These are phyloP conservation scores for Gracilinanus agilis DNA, from an alignment of 2,113 vertebrate species.

Conservation along the genomic window DNA sequence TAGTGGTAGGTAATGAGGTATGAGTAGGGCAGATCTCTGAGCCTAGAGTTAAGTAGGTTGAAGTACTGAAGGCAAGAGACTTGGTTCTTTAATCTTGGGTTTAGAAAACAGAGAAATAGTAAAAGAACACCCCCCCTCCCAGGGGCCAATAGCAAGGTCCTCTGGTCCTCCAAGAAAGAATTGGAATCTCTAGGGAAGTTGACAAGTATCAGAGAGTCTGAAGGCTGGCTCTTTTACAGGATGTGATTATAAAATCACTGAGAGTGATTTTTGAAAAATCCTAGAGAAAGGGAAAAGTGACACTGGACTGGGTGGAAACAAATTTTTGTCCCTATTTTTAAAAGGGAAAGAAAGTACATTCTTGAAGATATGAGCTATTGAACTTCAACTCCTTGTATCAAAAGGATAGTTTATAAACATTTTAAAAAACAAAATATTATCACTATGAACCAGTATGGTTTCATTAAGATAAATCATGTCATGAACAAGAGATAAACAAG, in stretches of 20 bases:
- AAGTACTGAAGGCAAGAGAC: not conserved
- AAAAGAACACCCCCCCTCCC: too few relatives aligned
- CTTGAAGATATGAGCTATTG: not conserved
- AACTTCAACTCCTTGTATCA: not conserved
- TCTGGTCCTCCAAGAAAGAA: not conserved
- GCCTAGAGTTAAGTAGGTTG: not conserved
- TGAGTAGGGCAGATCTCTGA: not conserved
- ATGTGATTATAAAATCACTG: not conserved
- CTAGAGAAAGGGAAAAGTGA: not conserved
- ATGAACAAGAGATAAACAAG: not conserved
- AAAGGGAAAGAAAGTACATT: not conserved
- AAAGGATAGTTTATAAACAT: not conserved
- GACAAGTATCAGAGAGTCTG: not conserved
- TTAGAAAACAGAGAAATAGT: not conserved
- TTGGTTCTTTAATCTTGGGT: not conserved
- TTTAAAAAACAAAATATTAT: not conserved
- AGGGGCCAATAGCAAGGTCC: not conserved
- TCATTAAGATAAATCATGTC: not conserved
- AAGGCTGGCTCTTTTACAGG: not conserved
- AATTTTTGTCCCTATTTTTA: not conserved
- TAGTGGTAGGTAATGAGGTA: not conserved
- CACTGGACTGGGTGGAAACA: not conserved
- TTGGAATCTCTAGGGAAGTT: not conserved
- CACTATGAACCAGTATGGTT: not conserved
- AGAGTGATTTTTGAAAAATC: not conserved